Evolutionary conservation across 2,113 vertebrate genomes (phyloP).

Genomic region (Eudyptes chrysolophus): DNA sequence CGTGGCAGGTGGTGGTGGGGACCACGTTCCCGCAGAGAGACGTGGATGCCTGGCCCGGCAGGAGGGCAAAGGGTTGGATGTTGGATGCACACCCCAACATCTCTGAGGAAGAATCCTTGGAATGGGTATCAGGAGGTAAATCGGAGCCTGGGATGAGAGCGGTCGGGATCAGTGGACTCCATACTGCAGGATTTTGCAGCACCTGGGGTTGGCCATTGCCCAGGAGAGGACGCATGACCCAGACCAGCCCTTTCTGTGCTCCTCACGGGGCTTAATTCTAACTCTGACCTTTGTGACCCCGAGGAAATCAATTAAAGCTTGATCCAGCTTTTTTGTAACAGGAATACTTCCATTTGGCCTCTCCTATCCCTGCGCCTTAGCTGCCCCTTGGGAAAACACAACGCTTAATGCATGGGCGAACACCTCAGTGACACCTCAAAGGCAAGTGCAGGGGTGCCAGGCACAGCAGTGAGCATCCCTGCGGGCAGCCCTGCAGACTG

Average conservation of each 20-base stretch:
- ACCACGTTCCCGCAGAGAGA: fast-evolving
- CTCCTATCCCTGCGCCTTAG: not conserved
- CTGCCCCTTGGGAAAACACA: not conserved
- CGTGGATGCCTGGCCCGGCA: fast-evolving
- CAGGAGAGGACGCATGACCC: not conserved
- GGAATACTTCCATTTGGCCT: not conserved
- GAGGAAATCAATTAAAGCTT: not conserved
- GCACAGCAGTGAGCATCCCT: not conserved
- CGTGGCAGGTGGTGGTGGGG: fast-evolving
- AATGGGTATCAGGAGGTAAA: not conserved
- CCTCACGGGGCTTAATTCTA: not conserved
- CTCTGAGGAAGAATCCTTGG: not conserved
- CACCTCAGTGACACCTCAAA: fast-evolving
- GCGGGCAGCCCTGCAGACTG: fast-evolving
- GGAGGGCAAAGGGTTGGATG: not conserved
- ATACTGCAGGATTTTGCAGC: not conserved
- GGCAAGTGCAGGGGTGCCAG: not conserved
- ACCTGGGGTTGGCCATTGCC: not conserved
- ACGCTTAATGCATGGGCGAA: fast-evolving
- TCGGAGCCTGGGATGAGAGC: not conserved
- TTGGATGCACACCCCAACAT: not conserved
- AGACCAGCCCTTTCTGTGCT: not conserved
- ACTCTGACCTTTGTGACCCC: not conserved
- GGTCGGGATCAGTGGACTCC: fast-evolving
- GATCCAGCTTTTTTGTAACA: not conserved